Base-by-base conservation (phyloP, 1,140 invertebrate species). In the Littorina saxatilis region DNA sequence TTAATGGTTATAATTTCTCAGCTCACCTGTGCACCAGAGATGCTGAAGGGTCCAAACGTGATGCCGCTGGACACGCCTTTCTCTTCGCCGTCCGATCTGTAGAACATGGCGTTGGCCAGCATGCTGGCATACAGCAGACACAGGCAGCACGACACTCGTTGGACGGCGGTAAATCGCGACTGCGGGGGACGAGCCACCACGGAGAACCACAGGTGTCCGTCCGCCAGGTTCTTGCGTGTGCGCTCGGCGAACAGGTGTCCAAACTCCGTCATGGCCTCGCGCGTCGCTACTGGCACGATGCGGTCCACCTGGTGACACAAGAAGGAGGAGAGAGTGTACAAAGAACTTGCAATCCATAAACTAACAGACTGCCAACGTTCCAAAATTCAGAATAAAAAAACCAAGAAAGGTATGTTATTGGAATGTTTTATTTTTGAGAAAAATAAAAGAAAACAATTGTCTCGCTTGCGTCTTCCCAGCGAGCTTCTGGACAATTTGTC, bases 161-260 rank as follows among this genome's bases (percentile, higher is more conserved):
- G 83, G 11, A 90, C 82, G 35, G 89, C 85, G 2, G 93, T 94
- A 83, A 94, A 94, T 39, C 94, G 87, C 63, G 93, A 94, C 58
- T 92, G 87, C 5, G 93, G 92, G 20, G 94, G 94, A 43, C 94
- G 85, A 43, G 93, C 90, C 83, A 94, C 92, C 7, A 94, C 92
- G 15, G 93, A 94, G 84, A 94, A 94, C 94, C 94, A 94, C 13
- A 94, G 86, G 87, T 94, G 94, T 43, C 94, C 94, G 86, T 94
- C 94, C 23, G 91, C 90, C 0, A 94, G 87, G 75, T 93, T 93
- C 82, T 93, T 93, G 40, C 91, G 88, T 0, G 92, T 91, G 27
- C 89, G 91, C 72, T 92, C 90, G 7, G 91, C 84, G 87, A 94
- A 94, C 70, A 94, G 84, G 85, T 94, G 93, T 29, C 88, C 86